phyloP scores from a whole-genome alignment of 2,113 vertebrate genomes.

The Garra rufa region DNA sequence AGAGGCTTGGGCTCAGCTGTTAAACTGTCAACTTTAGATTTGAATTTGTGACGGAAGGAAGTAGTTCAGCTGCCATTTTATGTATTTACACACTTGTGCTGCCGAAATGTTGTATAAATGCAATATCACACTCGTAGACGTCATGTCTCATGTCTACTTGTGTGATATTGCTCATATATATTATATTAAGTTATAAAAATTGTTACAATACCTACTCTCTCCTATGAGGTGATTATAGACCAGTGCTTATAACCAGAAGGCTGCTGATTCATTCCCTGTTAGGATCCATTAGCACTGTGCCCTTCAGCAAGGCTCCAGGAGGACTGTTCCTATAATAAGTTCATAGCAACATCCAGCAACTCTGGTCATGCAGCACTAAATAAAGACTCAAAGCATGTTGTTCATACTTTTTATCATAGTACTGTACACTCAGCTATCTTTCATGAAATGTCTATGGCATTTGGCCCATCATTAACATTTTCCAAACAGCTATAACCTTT shows the following conservation, averaged over 20 bases:
- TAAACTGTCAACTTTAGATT: too few relatives aligned
- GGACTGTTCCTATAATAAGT: neutral
- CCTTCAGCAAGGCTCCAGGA: conserved; percentile 3
- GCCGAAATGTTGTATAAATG: too few relatives aligned
- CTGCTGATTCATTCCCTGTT: neutral
- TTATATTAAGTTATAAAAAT: neutral
- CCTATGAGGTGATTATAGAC: neutral
- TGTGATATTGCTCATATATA: too few relatives aligned
- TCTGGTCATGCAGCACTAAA: conserved; percentile 5
- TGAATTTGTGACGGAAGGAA: too few relatives aligned
- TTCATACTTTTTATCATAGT: conserved; percentile 4
- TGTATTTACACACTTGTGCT: too few relatives aligned
- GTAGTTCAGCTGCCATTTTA: too few relatives aligned
- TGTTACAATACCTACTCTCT: neutral
- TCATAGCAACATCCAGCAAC: neutral
- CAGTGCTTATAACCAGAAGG: neutral
- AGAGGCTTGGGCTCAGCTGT: too few relatives aligned
- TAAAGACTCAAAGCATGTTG: neutral
- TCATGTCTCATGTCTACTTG: too few relatives aligned
- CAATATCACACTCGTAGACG: too few relatives aligned
- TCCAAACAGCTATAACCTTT: conserved; percentile 38
- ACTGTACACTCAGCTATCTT: conserved; percentile 26
- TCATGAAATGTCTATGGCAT: conserved; percentile 28
- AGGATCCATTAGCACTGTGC: neutral
- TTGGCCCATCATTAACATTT: conserved; percentile 45